Evolutionary conservation across 1,140 invertebrate species (phyloP), one percentile per base, ranked within the genome.

Genomic region (Oppia nitens): DNA sequence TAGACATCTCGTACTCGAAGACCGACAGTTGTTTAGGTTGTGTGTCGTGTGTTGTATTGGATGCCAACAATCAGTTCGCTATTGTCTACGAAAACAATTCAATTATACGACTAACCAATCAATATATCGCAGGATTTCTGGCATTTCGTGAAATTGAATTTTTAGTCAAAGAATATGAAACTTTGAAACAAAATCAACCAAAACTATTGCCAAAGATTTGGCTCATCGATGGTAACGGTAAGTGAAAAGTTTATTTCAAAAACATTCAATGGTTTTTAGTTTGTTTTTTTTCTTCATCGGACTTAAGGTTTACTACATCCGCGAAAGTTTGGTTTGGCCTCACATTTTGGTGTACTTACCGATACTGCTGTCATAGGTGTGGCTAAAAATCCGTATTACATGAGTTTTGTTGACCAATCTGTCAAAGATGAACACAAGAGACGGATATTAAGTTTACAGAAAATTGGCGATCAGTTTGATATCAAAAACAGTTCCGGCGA

Each of bases 191-290:
- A 27, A 57, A 58, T 2, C 53, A 67, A 3, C 70, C 71, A 11
- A 49, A 70, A 25, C 67, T 66, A 27, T 51, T 63, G 24, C 72
- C 72, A 20, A 53, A 71, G 66, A 63, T 70, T 21, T 64, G 72
- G n/a, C 62, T 73, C 52, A 66, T 73, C 12, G 72, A 74, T 68
- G 72, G 72, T 47, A 74, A 74, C 66, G 72, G 72, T 20, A 62
- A n/a, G n/a, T n/a, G n/a, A n/a, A n/a, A n/a, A n/a, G n/a, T n/a
- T n/a, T n/a, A n/a, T n/a, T n/a, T n/a, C n/a, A n/a, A n/a, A n/a
- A n/a, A n/a, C n/a, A n/a, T n/a, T n/a, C n/a, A n/a, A n/a, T n/a
- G n/a, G n/a, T n/a, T n/a, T n/a, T n/a, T n/a, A n/a, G n/a, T n/a
- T n/a, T n/a, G n/a, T n/a, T n/a, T n/a, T n/a, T n/a, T n/a, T n/a